Conservation (phyloP, 2,888 invertebrate species). For the Podotricha telesiphe region DNA sequence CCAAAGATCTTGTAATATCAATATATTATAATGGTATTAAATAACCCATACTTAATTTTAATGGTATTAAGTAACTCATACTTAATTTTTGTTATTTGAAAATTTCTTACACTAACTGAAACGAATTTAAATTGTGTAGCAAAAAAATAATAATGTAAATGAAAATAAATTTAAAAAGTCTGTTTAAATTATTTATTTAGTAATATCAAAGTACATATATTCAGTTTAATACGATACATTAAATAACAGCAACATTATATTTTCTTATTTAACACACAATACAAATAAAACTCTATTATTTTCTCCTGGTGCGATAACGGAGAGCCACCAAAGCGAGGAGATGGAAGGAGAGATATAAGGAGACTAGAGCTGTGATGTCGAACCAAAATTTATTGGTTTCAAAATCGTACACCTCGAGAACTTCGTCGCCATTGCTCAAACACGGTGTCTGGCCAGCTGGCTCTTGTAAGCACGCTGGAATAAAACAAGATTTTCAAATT, state of each 20-base stretch:
- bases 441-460: constrained; percentile 86
- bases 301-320: constrained; percentile 82
- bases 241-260: constrained; percentile 21
- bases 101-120: too few relatives aligned
- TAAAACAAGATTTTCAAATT: neutral
- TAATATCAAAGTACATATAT: constrained; percentile 18
- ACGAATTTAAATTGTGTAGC: too few relatives aligned
- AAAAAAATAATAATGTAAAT: neutral
- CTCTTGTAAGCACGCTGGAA: constrained; percentile 79
- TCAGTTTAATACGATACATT: constrained; percentile 21
- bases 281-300: constrained; percentile 54
- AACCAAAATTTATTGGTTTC: constrained; percentile 83
- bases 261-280: constrained; percentile 15
- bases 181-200: constrained; percentile 19
- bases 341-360: constrained; percentile 88
- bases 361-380: constrained; percentile 86
- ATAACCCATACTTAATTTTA: too few relatives aligned
- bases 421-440: constrained; percentile 87
- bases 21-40: too few relatives aligned
- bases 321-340: constrained; percentile 87
- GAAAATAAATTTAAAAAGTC: neutral
- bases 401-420: constrained; percentile 90
- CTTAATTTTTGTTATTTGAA: too few relatives aligned
- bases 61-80: too few relatives aligned
- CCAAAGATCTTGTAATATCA: too few relatives aligned